phyloP scores from a whole-genome alignment of 2,797 vertebrate species.

The Falco columbarius region DNA sequence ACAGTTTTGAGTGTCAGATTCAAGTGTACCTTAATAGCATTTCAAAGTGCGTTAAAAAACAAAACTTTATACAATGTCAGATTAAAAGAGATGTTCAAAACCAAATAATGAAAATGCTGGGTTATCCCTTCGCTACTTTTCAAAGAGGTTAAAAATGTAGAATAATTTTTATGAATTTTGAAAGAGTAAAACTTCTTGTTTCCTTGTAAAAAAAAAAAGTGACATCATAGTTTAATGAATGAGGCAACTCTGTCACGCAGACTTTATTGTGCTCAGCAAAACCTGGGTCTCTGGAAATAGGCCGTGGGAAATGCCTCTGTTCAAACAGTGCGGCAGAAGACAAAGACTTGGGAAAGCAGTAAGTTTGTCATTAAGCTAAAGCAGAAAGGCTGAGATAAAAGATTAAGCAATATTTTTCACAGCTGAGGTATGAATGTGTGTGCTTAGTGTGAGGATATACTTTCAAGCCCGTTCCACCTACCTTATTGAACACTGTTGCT shows the following conservation, averaged over 20 bases:
- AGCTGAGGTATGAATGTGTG: background rate
- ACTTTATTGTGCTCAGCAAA: rapidly evolving
- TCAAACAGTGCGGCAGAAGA: background rate
- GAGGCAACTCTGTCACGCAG: background rate
- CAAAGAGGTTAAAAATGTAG: background rate
- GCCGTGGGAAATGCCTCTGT: background rate
- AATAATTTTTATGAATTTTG: background rate
- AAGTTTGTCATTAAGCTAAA: background rate
- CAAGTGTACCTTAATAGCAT: background rate
- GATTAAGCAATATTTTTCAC: background rate
- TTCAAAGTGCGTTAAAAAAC: background rate
- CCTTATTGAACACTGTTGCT: background rate
- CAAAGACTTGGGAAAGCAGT: background rate
- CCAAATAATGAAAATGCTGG: background rate
- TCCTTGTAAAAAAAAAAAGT: background rate
- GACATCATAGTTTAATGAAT: background rate
- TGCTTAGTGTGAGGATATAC: background rate
- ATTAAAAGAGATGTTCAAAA: background rate
- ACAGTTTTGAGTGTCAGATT: background rate
- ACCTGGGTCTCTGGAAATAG: background rate
- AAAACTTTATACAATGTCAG: background rate
- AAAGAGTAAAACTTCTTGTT: background rate
- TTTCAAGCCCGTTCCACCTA: background rate
- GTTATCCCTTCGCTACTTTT: background rate
- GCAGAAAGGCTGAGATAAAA: background rate